A percentile compares a stretch with the other conserved stretches of the same genome.
These are phyloP conservation scores for Drosophila eugracilis DNA, from an alignment of 1,140 invertebrate genomes.

Conservation along the genomic window DNA sequence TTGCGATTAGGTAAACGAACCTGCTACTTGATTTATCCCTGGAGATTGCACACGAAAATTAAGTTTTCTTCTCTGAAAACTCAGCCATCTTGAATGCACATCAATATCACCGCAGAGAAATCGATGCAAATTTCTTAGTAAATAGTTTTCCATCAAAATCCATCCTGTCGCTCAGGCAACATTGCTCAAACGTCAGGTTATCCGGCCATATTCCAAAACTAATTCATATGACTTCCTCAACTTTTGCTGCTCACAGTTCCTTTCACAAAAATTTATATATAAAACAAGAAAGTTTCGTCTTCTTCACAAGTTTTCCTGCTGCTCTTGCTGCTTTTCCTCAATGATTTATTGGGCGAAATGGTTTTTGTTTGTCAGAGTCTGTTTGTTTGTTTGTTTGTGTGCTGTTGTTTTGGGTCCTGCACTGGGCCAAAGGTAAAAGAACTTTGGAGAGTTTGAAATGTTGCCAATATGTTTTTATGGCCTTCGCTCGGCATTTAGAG, in stretches of 20 bases:
- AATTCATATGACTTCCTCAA: constrained; percentile 26
- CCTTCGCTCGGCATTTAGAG: constrained; percentile 16
- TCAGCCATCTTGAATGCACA: constrained; percentile 7
- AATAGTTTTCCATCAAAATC: constrained; percentile 5
- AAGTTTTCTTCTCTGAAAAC: not conserved
- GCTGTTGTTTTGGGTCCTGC: constrained; percentile 31
- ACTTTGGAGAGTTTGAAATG: constrained; percentile 69
- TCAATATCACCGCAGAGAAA: constrained; percentile 14
- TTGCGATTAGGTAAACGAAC: constrained; percentile 58
- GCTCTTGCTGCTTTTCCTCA: constrained; percentile 23
- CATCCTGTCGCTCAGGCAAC: not conserved
- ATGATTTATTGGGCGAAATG: constrained; percentile 69
- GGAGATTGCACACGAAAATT: constrained; percentile 38
- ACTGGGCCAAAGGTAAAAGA: constrained; percentile 79
- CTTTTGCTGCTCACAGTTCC: constrained; percentile 15
- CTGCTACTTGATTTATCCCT: constrained; percentile 65
- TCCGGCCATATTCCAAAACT: constrained; percentile 31
- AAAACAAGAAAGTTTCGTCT: constrained; percentile 45
- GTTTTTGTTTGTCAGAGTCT: constrained; percentile 54
- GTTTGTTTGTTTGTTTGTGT: constrained; percentile 44
- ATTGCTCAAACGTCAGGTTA: constrained; percentile 26
- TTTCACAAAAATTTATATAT: constrained; percentile 1
- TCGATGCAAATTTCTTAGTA: constrained; percentile 1
- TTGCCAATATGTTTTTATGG: constrained; percentile 64
- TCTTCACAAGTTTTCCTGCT: constrained; percentile 41